A percentile compares a stretch with the other conserved stretches of the same genome.
phyloP scores from a whole-genome alignment of 2,888 invertebrate genomes.

The Fragum fragum region DNA sequence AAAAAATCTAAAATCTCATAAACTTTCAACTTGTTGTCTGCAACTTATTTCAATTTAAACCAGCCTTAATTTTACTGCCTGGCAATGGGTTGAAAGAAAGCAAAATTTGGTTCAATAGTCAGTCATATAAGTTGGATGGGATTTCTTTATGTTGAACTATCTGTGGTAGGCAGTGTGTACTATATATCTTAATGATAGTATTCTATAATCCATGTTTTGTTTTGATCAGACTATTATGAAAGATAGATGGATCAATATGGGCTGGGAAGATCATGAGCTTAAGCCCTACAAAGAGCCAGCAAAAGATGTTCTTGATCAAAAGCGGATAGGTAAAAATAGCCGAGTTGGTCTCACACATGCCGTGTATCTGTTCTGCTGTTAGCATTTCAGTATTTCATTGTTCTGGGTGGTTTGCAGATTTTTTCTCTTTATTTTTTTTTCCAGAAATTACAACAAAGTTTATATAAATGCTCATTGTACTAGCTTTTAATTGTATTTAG shows the following conservation, averaged over 20 bases:
- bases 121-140: background rate
- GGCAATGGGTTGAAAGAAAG: no score
- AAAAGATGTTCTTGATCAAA: slow-evolving; percentile 80
- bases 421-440: slow-evolving; percentile 16
- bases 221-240: slow-evolving; percentile 90
- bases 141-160: slow-evolving; percentile 1
- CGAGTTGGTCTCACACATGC: slow-evolving; percentile 53
- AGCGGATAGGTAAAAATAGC: slow-evolving; percentile 84
- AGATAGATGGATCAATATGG: slow-evolving; percentile 99
- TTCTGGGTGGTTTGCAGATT: slow-evolving; percentile 42
- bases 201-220: slow-evolving; percentile 62
- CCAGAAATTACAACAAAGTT: slow-evolving; percentile 17
- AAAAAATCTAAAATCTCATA: no score
- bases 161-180: slow-evolving; percentile 5
- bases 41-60: no score
- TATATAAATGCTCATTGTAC: slow-evolving; percentile 22
- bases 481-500: slow-evolving; percentile 33
- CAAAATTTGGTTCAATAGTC: no score
- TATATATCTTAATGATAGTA: slow-evolving; percentile 17
- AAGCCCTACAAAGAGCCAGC: slow-evolving; percentile 95
- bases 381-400: slow-evolving; percentile 23
- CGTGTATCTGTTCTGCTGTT: slow-evolving; percentile 49
- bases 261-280: slow-evolving; percentile 98
- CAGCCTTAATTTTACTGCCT: no score
- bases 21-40: no score